Evolutionary conservation across 2,113 vertebrate species (phyloP).

Genomic region (Casuarius casuarius): DNA sequence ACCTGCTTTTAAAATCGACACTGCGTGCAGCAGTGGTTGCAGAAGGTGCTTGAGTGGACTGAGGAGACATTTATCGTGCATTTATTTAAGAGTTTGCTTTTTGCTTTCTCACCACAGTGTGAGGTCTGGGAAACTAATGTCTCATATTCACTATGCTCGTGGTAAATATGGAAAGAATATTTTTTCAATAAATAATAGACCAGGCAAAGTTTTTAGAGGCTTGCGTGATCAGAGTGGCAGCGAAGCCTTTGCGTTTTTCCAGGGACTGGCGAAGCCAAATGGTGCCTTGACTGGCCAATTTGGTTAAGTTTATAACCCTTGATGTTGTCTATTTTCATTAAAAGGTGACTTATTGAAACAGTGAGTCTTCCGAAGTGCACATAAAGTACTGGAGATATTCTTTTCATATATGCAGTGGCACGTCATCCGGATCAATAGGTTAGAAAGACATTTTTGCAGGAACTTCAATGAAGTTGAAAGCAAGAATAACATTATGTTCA

Average conservation of each 20-base stretch:
- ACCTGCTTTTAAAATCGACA: constrained; percentile 23
- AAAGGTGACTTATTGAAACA: not conserved
- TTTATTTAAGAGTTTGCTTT: not conserved
- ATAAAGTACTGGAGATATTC: not conserved
- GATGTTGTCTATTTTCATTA: not conserved
- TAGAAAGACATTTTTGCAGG: not conserved
- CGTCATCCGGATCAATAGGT: not conserved
- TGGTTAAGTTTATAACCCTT: not conserved
- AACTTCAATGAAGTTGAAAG: not conserved
- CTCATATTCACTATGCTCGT: not conserved
- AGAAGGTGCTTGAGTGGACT: not conserved
- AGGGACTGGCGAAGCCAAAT: not conserved
- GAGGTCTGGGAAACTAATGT: not conserved
- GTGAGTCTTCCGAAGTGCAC: not conserved
- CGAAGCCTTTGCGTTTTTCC: not conserved
- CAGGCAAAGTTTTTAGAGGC: not conserved
- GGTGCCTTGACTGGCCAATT: not conserved
- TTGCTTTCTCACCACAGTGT: constrained; percentile 49
- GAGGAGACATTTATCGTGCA: not conserved
- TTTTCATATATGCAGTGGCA: not conserved
- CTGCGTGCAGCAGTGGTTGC: not conserved
- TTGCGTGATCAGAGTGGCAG: not conserved
- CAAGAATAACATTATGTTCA: not conserved
- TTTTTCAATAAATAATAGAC: constrained; percentile 19
- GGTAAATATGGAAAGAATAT: not conserved